Evolutionary conservation across 2,113 vertebrate species (phyloP).

Genomic region (Mellivora capensis): DNA sequence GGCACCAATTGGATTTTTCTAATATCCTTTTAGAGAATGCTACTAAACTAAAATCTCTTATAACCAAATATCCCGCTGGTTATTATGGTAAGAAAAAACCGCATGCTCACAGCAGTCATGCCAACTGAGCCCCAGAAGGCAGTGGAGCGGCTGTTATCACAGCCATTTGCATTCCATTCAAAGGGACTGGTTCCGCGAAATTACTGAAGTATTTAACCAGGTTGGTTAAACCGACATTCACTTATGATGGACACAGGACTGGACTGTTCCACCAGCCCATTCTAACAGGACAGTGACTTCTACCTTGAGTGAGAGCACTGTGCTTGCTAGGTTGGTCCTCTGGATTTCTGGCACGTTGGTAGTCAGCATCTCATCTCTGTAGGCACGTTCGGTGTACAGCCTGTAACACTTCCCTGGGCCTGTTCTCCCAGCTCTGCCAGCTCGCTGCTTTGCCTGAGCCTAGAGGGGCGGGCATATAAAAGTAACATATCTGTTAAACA

Average conservation of each 20-base stretch:
- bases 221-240: conserved; percentile 28
- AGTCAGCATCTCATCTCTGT: conserved; percentile 97
- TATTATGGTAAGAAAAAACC: not conserved
- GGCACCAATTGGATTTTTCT: not conserved
- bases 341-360: conserved; percentile 99
- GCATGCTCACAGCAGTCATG: not conserved
- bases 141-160: not conserved
- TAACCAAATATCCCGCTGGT: conserved; percentile 23
- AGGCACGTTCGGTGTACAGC: conserved; percentile 97
- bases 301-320: conserved; percentile 97
- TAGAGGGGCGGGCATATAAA: conserved; percentile 55
- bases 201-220: not conserved
- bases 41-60: conserved; percentile 1
- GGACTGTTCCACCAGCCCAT: not conserved
- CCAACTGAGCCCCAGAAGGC: not conserved
- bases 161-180: not conserved
- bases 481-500: not conserved
- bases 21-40: conserved; percentile 44
- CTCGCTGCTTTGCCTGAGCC: conserved; percentile 98
- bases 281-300: not conserved
- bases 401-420: conserved; percentile 97
- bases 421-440: conserved; percentile 94
- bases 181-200: not conserved
- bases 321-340: conserved; percentile 97
- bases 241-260: not conserved